Evolutionary conservation across 2,888 invertebrate species (phyloP).

Genomic region (Furcula furcula): DNA sequence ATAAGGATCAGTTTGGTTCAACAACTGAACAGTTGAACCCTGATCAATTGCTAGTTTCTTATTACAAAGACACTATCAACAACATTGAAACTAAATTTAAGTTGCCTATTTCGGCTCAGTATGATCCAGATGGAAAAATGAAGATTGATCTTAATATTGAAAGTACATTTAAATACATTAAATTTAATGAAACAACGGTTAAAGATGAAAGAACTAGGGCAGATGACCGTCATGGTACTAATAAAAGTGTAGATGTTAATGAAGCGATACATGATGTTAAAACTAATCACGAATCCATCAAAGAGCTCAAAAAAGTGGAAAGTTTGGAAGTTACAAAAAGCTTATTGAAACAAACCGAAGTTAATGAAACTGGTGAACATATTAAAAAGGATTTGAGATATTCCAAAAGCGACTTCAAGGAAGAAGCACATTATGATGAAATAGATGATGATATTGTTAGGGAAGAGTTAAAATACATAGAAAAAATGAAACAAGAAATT

Average conservation of each 20-base stretch:
- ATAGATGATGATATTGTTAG: conserved; percentile 26
- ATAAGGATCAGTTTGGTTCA: conserved; percentile 51
- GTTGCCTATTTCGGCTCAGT: conserved; percentile 62
- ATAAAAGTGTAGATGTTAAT: conserved; percentile 2
- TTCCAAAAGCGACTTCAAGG: too few relatives aligned
- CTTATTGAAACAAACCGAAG: not conserved
- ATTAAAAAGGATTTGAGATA: not conserved
- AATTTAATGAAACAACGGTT: conserved; percentile 6
- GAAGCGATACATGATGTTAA: conserved; percentile 11
- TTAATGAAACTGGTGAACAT: not conserved
- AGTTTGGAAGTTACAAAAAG: conserved; percentile 5
- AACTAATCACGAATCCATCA: conserved; percentile 5
- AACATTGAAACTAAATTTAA: conserved; percentile 44
- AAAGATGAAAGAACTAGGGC: not conserved
- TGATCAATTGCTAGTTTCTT: conserved; percentile 30
- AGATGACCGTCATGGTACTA: too few relatives aligned
- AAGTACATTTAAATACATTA: conserved; percentile 9
- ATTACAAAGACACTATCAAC: conserved; percentile 6
- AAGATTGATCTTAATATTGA: conserved; percentile 6
- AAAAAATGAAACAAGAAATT: conserved; percentile 43
- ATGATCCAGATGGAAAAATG: conserved; percentile 51
- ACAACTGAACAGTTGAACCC: conserved; percentile 29
- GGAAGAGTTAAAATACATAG: conserved; percentile 31
- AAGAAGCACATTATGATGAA: conserved; percentile 9
- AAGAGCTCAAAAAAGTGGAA: not conserved